Percentiles rank a stretch among this genome's conserved stretches.
These are phyloP conservation scores for Coelopa frigida DNA, from an alignment of 1,140 invertebrate genomes.

Conservation along the genomic window DNA sequence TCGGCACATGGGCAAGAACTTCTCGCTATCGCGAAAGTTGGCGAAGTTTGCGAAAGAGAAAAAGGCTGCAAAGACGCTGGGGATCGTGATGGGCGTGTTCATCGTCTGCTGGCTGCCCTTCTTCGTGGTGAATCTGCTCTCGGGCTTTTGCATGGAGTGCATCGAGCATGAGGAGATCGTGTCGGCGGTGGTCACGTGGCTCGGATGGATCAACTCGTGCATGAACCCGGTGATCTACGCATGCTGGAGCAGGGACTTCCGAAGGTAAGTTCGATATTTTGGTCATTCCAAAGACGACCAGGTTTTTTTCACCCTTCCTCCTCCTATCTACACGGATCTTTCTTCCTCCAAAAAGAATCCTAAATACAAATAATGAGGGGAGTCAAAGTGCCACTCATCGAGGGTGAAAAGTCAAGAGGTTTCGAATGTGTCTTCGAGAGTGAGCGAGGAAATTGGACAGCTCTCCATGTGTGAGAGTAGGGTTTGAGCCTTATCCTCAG, in stretches of 20 bases:
- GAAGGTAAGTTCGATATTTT: constrained; percentile 70
- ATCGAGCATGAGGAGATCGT: constrained; percentile 84
- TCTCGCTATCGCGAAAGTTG: constrained; percentile 80
- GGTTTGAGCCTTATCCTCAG: too few species aligned
- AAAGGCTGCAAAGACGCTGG: constrained; percentile 90
- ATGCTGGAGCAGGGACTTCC: constrained; percentile 92
- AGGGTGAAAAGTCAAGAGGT: too few species aligned
- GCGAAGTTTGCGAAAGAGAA: constrained; percentile 92
- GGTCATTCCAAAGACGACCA: too few species aligned
- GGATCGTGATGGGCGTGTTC: constrained; percentile 97
- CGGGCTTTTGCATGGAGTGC: constrained; percentile 82
- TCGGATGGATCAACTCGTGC: constrained; percentile 97
- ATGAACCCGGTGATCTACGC: constrained; percentile 98
- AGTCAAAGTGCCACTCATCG: too few species aligned
- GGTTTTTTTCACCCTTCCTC: too few species aligned
- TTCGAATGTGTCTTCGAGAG: too few species aligned
- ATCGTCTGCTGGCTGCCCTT: constrained; percentile 98
- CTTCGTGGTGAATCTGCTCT: constrained; percentile 91
- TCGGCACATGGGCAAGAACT: constrained; percentile 62
- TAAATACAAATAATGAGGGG: too few species aligned
- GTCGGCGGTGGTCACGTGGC: constrained; percentile 91
- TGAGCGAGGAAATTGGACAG: too few species aligned
- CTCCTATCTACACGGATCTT: too few species aligned
- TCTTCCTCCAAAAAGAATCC: too few species aligned
- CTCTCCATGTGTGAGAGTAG: too few species aligned